These are phyloP conservation scores for Epinephelus fuscoguttatus DNA, from an alignment of 2,113 vertebrate species.

Conservation along the genomic window DNA sequence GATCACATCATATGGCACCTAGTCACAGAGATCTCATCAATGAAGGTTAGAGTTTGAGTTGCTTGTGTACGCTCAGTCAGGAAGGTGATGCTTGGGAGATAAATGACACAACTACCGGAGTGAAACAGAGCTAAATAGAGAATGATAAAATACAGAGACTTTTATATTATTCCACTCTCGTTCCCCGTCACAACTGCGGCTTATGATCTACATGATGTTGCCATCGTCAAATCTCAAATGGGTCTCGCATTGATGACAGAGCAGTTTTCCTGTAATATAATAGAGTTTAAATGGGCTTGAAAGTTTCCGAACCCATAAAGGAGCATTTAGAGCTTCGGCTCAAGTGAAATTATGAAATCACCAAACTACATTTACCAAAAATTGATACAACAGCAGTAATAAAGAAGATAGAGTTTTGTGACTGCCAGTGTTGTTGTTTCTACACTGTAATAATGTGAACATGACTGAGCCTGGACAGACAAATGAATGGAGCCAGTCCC, in stretches of 20 bases:
- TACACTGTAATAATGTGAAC: constrained; percentile 25
- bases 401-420: constrained; percentile 26
- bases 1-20: not conserved
- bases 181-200: constrained; percentile 13
- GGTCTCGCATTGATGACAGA: not conserved
- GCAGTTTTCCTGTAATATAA: constrained; percentile 23
- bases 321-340: constrained; percentile 29
- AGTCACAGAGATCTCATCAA: not conserved
- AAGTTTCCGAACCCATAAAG: constrained; percentile 18
- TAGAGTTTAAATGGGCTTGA: not conserved
- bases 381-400: constrained; percentile 26
- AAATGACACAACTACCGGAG: not conserved
- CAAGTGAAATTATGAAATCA: constrained; percentile 28
- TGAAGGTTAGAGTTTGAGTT: not conserved
- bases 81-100: not conserved
- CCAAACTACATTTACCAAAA: not conserved
- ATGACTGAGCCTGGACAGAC: constrained; percentile 34
- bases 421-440: constrained; percentile 23
- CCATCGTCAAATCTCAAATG: constrained; percentile 4
- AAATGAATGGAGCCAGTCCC: constrained; percentile 45
- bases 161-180: constrained; percentile 5
- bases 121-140: constrained; percentile 1
- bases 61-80: not conserved
- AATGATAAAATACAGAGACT: not conserved
- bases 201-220: constrained; percentile 3